These are phyloP conservation scores for Pangasianodon gigas DNA, from an alignment of 2,113 vertebrate genomes.

Conservation along the genomic window DNA sequence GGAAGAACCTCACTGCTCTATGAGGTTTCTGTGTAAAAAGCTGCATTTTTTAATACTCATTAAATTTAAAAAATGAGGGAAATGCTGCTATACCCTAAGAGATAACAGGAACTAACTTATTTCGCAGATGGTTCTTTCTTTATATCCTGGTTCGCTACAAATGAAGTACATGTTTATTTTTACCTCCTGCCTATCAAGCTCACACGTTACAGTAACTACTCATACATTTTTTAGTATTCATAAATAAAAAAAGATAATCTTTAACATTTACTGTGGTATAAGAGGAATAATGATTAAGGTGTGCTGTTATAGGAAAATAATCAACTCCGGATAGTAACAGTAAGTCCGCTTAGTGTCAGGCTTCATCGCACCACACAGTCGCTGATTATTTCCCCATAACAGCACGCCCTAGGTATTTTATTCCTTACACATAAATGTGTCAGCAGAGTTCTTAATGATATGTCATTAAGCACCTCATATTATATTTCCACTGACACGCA, in stretches of 20 bases:
- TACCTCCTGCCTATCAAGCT: background rate
- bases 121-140: background rate
- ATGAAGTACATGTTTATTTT: background rate
- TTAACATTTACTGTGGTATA: background rate
- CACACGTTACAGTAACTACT: background rate
- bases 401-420: background rate
- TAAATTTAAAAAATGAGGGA: background rate
- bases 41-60: background rate
- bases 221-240: background rate
- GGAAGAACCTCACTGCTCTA: no score
- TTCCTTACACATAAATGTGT: background rate
- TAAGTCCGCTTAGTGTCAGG: background rate
- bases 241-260: background rate
- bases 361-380: background rate
- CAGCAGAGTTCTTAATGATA: background rate
- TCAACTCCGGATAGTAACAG: background rate
- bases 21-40: no score
- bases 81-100: no score
- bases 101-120: no score
- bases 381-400: background rate
- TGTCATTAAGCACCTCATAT: background rate
- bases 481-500: conserved; percentile 16
- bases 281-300: background rate
- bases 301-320: background rate
- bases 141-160: background rate